A percentile compares a stretch with the other conserved stretches of the same genome.
Evolutionary conservation across 2,113 vertebrate genomes (phyloP).

Genomic region (Macrotis lagotis): DNA sequence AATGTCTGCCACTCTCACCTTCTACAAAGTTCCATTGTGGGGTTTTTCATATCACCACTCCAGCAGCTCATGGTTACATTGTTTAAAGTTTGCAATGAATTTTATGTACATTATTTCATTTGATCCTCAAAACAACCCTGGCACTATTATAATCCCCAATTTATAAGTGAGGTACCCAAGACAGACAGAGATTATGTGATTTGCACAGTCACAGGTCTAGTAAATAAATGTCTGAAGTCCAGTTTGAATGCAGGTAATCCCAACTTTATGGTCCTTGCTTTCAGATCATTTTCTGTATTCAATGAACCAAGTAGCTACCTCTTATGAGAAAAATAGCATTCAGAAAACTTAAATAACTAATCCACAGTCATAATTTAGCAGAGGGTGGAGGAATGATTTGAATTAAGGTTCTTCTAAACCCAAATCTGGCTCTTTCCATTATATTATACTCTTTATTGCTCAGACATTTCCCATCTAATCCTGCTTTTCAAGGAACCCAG

Average conservation of each 20-base stretch:
- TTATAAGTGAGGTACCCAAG: not conserved
- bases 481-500: not conserved
- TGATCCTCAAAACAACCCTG: not conserved
- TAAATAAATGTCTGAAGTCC: not conserved
- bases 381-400: not conserved
- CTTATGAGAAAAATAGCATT: not conserved
- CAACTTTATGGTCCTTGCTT: not conserved
- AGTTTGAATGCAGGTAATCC: not conserved
- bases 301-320: not conserved
- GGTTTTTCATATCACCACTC: not conserved
- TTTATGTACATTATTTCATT: not conserved
- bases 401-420: not conserved
- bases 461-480: not conserved
- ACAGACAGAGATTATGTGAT: not conserved
- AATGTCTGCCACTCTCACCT: not conserved
- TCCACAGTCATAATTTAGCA: not conserved
- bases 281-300: not conserved
- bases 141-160: too few relatives aligned
- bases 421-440: not conserved
- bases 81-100: too few relatives aligned
- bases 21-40: not conserved
- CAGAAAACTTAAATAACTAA: not conserved
- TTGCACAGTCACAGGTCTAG: not conserved
- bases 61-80: not conserved
- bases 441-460: not conserved